Percentiles rank a stretch among this genome's conserved stretches.
Evolutionary conservation across 2,888 invertebrate genomes (phyloP).

Genomic region (Plebejus argus): DNA sequence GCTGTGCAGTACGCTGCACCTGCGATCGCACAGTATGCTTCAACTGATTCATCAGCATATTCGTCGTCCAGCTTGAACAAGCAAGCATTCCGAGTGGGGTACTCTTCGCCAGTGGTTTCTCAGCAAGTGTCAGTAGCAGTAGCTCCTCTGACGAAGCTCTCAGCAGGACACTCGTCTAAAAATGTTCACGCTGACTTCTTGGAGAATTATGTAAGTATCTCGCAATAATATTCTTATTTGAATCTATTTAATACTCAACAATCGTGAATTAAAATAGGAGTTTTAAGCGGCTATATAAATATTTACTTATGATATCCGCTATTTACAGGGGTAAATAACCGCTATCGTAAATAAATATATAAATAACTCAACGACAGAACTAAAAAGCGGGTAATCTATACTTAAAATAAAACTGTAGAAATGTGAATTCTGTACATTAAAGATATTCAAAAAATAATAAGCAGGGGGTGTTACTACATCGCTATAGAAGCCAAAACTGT

Average conservation of each 20-base stretch:
- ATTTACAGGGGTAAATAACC: no score
- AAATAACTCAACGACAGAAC: no score
- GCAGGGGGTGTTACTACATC: no score
- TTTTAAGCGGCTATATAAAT: neutral
- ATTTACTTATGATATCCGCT: no score
- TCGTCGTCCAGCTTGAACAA: conserved; percentile 26
- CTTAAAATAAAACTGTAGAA: no score
- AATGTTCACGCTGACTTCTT: conserved; percentile 82
- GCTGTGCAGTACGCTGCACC: conserved; percentile 37
- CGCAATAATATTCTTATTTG: neutral
- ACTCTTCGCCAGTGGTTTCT: conserved; percentile 29
- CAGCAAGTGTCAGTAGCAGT: conserved; percentile 45
- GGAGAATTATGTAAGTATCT: conserved; percentile 82
- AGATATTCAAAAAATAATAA: no score
- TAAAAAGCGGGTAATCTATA: no score
- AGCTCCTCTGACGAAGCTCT: conserved; percentile 40
- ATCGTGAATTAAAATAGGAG: neutral
- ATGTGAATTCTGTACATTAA: no score
- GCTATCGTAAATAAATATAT: no score
- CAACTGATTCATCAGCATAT: conserved; percentile 39
- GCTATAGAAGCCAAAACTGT: no score
- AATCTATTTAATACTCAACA: neutral
- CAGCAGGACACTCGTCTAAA: conserved; percentile 60
- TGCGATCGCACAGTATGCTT: conserved; percentile 42
- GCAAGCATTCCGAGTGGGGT: conserved; percentile 28